Base-by-base conservation (phyloP, 92 coral and sea anemone species). In the Virgularia gustaviana region DNA sequence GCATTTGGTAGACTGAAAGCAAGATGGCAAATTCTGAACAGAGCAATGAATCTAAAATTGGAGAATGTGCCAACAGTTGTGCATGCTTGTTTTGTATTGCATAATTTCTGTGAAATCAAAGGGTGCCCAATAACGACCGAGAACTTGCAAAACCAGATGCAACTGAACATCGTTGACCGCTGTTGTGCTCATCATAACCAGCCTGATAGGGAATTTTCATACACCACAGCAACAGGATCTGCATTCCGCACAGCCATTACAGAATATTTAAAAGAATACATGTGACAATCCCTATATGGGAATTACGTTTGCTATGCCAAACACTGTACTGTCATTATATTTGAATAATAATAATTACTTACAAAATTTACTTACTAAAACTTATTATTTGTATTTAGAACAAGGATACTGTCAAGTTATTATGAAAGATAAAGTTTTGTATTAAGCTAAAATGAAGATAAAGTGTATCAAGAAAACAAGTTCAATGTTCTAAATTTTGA, bases 1-100 rank as follows among this genome's bases (percentile, higher is more conserved):
- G 79, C 84, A 7, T 78, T 70, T 70, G 83, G 83, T 9, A 70
- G 83, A 56, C 41, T 78, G 45, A 78, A 78, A 43, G 83, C 78
- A 11, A 45, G 73, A 35, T 71, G 84, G 84, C 78, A 52, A 71
- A 59, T 71, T 32, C 18, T 59, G 34, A 79, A 73, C 33, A 45
- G 62, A 33, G 42, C 78, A 4, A 79, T 79, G 41, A 75, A 79
- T 63, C 11, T 71, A 29, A 70, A 70, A 33, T 61, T 70, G 22
- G 84, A 79, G 56, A 72, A 71, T 51, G 73, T 70, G n/a, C 84
- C 72, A 32, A 67, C 51, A 29, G 62, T 79, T 60, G 65, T 71
- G 43, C 66, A 70, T 30, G 49, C 84, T 23, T 58, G 78, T 49
- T 79, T 79, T 72, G 66, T 79, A 11, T 53, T 79, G 62, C 78